phyloP scores from a whole-genome alignment of 2,888 invertebrate species.

The Tinea trinotella region DNA sequence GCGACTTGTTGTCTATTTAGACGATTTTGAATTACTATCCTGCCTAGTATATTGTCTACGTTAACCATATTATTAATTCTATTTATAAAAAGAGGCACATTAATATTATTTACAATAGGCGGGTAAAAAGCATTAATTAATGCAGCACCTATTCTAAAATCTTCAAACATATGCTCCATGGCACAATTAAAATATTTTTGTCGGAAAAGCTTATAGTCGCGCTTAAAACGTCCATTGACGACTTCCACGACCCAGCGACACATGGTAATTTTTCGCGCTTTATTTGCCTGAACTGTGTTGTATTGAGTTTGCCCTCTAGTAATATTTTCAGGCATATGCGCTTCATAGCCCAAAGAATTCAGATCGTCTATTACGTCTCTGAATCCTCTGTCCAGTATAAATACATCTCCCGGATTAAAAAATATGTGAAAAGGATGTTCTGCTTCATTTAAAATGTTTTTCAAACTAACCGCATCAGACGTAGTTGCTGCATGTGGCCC shows the following conservation, averaged over 20 bases:
- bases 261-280: constrained; percentile 21
- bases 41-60: not conserved
- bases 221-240: constrained; percentile 25
- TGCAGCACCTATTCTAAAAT: constrained; percentile 24
- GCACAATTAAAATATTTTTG: constrained; percentile 23
- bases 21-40: not conserved
- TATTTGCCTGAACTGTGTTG: constrained; percentile 21
- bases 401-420: constrained; percentile 15
- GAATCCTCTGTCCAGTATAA: constrained; percentile 20
- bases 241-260: constrained; percentile 25
- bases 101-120: not conserved
- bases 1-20: not conserved
- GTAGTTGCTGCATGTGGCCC: constrained; percentile 26
- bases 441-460: constrained; percentile 19
- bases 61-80: not conserved
- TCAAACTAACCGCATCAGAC: constrained; percentile 23
- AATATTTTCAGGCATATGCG: not conserved
- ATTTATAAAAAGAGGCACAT: not conserved
- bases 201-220: constrained; percentile 23
- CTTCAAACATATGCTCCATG: constrained; percentile 19
- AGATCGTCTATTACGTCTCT: constrained; percentile 13
- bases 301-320: not conserved
- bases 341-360: not conserved
- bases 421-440: constrained; percentile 13
- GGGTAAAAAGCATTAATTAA: constrained; percentile 23